These are phyloP conservation scores for Verasper variegatus DNA, from an alignment of 2,113 vertebrate genomes.

Conservation along the genomic window DNA sequence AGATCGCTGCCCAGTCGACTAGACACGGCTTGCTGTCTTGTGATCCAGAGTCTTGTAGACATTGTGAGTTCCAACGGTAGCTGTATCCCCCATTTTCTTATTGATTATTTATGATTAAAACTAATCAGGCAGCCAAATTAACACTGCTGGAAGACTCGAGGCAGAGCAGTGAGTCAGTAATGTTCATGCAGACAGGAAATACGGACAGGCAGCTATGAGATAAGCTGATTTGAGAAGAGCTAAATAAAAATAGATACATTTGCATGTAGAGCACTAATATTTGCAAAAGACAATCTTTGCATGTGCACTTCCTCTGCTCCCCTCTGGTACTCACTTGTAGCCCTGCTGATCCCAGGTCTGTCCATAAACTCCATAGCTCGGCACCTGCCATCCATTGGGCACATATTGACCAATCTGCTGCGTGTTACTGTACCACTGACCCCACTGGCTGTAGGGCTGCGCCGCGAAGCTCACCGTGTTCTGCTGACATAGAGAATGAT, in stretches of 20 bases:
- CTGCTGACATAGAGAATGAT: conserved; percentile 72
- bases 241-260: too few relatives aligned
- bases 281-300: not conserved
- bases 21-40: too few relatives aligned
- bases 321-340: conserved; percentile 87
- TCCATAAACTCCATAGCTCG: conserved; percentile 92
- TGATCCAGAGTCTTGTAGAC: too few relatives aligned
- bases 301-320: not conserved
- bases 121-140: too few relatives aligned
- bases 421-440: conserved; percentile 94
- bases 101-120: too few relatives aligned
- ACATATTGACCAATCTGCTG: conserved; percentile 97
- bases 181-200: not conserved
- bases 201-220: not conserved
- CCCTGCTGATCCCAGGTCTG: conserved; percentile 97
- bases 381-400: conserved; percentile 97
- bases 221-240: not conserved
- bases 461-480: conserved; percentile 92
- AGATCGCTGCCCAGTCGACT: too few relatives aligned
- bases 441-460: conserved; percentile 93
- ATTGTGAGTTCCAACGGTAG: too few relatives aligned
- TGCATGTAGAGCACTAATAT: not conserved
- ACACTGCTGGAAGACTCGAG: too few relatives aligned
- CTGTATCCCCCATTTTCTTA: too few relatives aligned
- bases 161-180: too few relatives aligned